phyloP scores from a whole-genome alignment of 2,797 vertebrate genomes.

The Morus bassanus region DNA sequence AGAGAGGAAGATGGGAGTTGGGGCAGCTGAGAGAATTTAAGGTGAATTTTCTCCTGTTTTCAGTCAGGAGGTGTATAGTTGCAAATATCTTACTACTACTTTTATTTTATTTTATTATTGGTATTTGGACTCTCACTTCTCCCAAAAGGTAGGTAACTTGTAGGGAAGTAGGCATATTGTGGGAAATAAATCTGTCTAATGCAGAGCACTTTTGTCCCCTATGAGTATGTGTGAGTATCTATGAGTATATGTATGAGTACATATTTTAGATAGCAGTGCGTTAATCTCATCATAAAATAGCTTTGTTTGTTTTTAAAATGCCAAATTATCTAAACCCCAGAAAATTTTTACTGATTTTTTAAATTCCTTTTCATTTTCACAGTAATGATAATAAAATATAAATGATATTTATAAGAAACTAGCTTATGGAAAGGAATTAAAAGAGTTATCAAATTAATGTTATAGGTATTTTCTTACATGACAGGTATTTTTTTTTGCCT shows the following conservation, averaged over 20 bases:
- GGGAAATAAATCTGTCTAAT: background rate
- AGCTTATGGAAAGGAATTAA: background rate
- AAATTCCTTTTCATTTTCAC: background rate
- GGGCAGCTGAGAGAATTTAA: background rate
- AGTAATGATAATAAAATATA: background rate
- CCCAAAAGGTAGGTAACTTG: background rate
- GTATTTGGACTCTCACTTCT: background rate
- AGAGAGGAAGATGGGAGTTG: background rate
- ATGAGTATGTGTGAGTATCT: no score
- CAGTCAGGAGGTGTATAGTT: accelerated
- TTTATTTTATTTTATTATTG: background rate
- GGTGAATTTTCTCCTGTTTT: background rate
- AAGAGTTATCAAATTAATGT: background rate
- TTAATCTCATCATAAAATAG: background rate
- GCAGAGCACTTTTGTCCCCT: background rate
- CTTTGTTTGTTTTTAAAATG: background rate
- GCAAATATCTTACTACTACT: background rate
- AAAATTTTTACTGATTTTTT: background rate
- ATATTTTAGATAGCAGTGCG: background rate
- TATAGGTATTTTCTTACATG: background rate
- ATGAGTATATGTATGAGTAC: background rate
- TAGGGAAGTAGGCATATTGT: background rate
- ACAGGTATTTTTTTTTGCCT: background rate
- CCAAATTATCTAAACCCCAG: background rate
- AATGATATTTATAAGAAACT: background rate